phyloP scores from a whole-genome alignment of 1,140 invertebrate genomes.

The Ostrea denselamellosa region DNA sequence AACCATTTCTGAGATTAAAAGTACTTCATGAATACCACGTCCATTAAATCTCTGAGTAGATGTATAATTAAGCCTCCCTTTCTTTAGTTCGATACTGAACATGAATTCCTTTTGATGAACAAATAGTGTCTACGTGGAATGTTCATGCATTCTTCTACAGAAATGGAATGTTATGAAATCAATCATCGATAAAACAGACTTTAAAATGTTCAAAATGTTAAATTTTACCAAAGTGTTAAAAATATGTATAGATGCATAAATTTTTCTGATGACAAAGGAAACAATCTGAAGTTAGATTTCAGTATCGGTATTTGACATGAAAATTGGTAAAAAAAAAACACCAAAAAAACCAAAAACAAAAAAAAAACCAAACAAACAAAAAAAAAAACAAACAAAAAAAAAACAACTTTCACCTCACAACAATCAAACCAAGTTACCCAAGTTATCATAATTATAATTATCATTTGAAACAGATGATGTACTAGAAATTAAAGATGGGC shows the following conservation, averaged over 20 bases:
- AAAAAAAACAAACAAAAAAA: too few relatives aligned
- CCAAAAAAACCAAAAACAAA: too few relatives aligned
- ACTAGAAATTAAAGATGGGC: not conserved
- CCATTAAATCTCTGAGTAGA: conserved; percentile 4
- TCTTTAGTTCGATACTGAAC: not conserved
- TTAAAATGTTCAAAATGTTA: not conserved
- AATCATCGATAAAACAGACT: not conserved
- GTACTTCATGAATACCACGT: not conserved
- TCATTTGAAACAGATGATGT: not conserved
- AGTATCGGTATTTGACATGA: too few relatives aligned
- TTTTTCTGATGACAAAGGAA: too few relatives aligned
- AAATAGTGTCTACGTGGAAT: not conserved
- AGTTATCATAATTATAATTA: too few relatives aligned
- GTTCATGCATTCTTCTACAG: not conserved
- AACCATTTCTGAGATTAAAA: conserved; percentile 17
- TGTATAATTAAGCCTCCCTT: not conserved
- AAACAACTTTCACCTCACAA: too few relatives aligned
- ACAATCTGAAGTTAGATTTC: too few relatives aligned
- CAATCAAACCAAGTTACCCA: too few relatives aligned
- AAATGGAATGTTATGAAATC: not conserved
- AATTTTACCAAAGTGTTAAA: too few relatives aligned
- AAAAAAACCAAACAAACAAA: too few relatives aligned
- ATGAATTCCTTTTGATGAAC: not conserved
- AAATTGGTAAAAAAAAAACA: too few relatives aligned
- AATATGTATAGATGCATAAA: too few relatives aligned